Conservation (phyloP, 2,888 invertebrate genomes). For the Achlya flavicornis region DNA sequence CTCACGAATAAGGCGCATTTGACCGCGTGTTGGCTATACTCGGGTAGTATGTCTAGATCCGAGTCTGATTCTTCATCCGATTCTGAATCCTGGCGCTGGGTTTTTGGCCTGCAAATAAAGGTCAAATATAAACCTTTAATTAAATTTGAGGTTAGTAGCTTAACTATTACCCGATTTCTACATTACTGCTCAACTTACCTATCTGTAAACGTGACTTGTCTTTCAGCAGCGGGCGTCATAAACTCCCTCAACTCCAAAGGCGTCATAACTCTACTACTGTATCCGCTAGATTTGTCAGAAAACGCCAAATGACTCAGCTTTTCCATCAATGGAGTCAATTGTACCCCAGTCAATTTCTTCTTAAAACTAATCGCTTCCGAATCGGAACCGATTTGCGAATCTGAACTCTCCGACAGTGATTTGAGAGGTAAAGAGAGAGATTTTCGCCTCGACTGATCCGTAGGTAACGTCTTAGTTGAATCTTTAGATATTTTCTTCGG, state of each 20-base stretch:
- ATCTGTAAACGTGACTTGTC: slow-evolving; percentile 67
- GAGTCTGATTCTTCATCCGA: slow-evolving; percentile 69
- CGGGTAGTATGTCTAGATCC: slow-evolving; percentile 54
- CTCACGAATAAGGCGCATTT: slow-evolving; percentile 88
- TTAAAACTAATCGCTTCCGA: slow-evolving; percentile 68
- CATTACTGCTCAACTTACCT: slow-evolving; percentile 43
- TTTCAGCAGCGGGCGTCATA: slow-evolving; percentile 68
- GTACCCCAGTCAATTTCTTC: slow-evolving; percentile 86
- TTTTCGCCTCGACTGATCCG: slow-evolving; percentile 76
- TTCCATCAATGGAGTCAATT: slow-evolving; percentile 92
- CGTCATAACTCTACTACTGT: slow-evolving; percentile 87
- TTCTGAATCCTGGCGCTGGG: slow-evolving; percentile 57
- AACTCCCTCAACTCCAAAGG: slow-evolving; percentile 80
- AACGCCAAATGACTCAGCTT: slow-evolving; percentile 90
- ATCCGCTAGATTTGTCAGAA: slow-evolving; percentile 87
- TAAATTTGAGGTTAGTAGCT: no score
- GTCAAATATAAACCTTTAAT: no score
- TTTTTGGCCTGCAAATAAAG: slow-evolving; percentile 51
- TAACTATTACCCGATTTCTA: no score
- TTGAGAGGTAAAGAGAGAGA: slow-evolving; percentile 89
- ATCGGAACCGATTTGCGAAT: slow-evolving; percentile 62
- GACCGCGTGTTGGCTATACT: slow-evolving; percentile 63
- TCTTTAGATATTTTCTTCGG: slow-evolving; percentile 72
- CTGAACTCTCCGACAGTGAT: slow-evolving; percentile 81
- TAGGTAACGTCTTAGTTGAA: slow-evolving; percentile 53